A percentile compares a stretch with the other conserved stretches of the same genome.
phyloP scores from a whole-genome alignment of 1,140 invertebrate species.

The Colletes gigas region DNA sequence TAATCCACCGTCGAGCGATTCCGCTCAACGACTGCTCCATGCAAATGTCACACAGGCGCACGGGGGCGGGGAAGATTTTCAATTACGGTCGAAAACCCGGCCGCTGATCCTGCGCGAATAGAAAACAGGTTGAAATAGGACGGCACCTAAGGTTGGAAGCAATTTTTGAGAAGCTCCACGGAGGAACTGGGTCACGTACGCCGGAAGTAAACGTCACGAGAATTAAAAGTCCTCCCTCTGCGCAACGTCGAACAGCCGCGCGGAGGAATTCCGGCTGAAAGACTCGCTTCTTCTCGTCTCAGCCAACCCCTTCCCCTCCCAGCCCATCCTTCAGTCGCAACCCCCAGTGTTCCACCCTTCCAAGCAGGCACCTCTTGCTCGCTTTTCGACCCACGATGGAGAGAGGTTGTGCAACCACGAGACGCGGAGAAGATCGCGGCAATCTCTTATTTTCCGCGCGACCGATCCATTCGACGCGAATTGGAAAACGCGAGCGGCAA shows the following conservation, averaged over 20 bases:
- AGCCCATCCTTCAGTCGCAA: no score
- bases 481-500: slow-evolving; percentile 69
- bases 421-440: slow-evolving; percentile 54
- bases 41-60: slow-evolving; percentile 1
- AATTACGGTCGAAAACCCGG: slow-evolving; percentile 52
- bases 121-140: slow-evolving; percentile 34
- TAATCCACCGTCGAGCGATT: slow-evolving; percentile 30
- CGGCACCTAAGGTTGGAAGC: not conserved
- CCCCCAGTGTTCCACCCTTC: not conserved
- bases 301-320: no score
- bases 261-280: slow-evolving; percentile 28
- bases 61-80: slow-evolving; percentile 46
- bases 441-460: slow-evolving; percentile 71
- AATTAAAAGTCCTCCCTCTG: slow-evolving; percentile 52
- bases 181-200: slow-evolving; percentile 60
- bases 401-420: slow-evolving; percentile 20
- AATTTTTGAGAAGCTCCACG: slow-evolving; percentile 47
- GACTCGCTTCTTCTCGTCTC: not conserved
- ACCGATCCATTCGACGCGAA: slow-evolving; percentile 65
- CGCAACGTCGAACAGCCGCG: slow-evolving; percentile 18
- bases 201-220: slow-evolving; percentile 52
- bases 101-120: slow-evolving; percentile 42
- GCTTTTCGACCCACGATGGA: not conserved
- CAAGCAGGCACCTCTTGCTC: not conserved
- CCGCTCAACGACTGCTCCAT: slow-evolving; percentile 32